Evolutionary conservation across 2,113 vertebrate species (phyloP).

Genomic region (Mobula birostris): DNA sequence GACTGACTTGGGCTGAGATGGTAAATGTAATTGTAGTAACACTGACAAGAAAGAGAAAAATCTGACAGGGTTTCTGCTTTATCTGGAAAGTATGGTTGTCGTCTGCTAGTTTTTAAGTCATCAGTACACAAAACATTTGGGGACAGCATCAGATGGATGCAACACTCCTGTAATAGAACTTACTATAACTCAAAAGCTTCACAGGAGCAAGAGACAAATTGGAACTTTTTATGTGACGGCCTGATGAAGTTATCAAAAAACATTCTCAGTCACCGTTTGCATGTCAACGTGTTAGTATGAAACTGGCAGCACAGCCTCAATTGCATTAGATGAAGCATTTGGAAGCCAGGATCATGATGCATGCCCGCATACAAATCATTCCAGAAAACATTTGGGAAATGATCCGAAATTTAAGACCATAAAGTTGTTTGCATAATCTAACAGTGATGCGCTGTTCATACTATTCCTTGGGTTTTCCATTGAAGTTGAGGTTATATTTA

Average conservation of each 20-base stretch:
- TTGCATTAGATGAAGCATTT: neutral
- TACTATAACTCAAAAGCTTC: neutral
- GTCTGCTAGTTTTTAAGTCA: neutral
- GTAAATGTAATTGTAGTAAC: neutral
- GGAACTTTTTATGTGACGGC: neutral
- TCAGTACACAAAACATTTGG: neutral
- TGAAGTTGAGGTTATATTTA: neutral
- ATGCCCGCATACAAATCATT: neutral
- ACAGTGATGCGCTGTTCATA: neutral
- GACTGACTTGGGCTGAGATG: neutral
- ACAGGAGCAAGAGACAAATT: neutral
- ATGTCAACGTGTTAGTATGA: neutral
- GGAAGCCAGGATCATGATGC: neutral
- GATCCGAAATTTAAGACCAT: neutral
- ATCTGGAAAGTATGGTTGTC: too few relatives aligned
- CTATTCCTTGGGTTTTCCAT: neutral
- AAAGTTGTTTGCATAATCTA: neutral
- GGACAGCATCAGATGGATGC: neutral
- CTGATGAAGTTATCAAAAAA: neutral
- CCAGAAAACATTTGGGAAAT: neutral
- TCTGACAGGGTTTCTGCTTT: neutral
- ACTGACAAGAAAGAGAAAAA: neutral
- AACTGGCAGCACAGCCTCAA: neutral
- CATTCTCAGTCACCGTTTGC: neutral
- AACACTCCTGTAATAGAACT: neutral